Evolutionary conservation across 2,113 vertebrate species (phyloP).

Genomic region (Phodopus roborovskii): DNA sequence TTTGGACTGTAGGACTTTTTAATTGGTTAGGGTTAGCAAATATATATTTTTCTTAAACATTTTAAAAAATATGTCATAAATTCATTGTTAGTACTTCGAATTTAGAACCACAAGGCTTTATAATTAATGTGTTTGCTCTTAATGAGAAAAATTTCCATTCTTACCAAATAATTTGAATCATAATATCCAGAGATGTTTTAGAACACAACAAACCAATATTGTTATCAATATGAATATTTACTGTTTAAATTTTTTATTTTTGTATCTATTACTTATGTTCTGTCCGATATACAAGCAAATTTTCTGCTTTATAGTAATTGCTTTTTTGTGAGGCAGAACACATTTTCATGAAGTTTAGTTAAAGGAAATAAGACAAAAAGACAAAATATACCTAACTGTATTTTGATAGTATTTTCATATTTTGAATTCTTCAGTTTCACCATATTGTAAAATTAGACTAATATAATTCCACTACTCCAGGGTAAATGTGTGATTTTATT

Average conservation of each 20-base stretch:
- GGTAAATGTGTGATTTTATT: not conserved
- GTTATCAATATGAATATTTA: not conserved
- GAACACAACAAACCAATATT: not conserved
- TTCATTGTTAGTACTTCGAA: conserved; percentile 26
- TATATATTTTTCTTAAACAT: conserved; percentile 20
- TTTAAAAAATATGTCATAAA: conserved; percentile 16
- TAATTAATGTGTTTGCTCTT: conserved; percentile 53
- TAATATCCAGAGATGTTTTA: conserved; percentile 5
- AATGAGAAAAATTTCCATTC: conserved; percentile 19
- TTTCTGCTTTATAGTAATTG: conserved; percentile 52
- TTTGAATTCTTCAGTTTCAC: conserved; percentile 36
- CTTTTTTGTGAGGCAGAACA: conserved; percentile 19
- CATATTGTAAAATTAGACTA: conserved; percentile 5
- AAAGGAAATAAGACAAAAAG: conserved; percentile 35
- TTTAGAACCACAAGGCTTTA: conserved; percentile 31
- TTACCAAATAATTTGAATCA: conserved; percentile 14
- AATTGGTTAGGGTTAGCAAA: conserved; percentile 37
- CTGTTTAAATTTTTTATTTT: conserved; percentile 54
- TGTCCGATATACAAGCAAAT: not conserved
- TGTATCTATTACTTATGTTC: conserved; percentile 41
- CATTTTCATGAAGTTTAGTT: conserved; percentile 28
- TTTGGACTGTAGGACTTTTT: not conserved
- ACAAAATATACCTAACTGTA: not conserved
- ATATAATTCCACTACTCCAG: conserved; percentile 42
- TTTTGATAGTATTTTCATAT: conserved; percentile 17